Evolutionary conservation across 2,113 vertebrate species (phyloP), one percentile per base, ranked within the genome.

Genomic region (Chloropsis hardwickii): DNA sequence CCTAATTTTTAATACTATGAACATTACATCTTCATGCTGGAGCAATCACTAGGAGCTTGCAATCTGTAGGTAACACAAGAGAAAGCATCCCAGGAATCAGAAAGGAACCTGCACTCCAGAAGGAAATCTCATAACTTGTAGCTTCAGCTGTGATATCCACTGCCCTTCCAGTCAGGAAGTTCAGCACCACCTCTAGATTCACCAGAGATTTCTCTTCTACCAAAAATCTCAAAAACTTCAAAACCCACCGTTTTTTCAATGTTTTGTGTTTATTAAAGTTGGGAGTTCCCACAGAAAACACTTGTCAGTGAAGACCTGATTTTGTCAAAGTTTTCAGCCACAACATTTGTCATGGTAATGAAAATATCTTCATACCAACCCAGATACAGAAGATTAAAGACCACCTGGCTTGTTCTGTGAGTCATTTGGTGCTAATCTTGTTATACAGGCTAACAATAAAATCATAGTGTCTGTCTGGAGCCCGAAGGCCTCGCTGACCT

Each of bases 361-460:
- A 86, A 73, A 95, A 86, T 23, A 29, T 53, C 57, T 90, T 93
- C 92, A 47, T 60, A 70, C 17, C 72, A 94, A 81, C 72, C 31
- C 64, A 88, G 24, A 81, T 67, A 81, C 29, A 78, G 35, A 90
- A 93, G 88, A 90, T 90, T 90, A 95, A 90, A 97, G 82, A 94
- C 80, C 86, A 95, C 80, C 80, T 93, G 88, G 82, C 76, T 81
- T 44, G 19, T 62, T 81, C 76, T 37, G 40, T 2, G 10, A 94
- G 82, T 97, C 88, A 94, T 67, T 93, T 78, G 42, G 58, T 78
- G 79, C 72, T 95, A 92, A 90, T 92, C 94, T 81, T 85, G 80
- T 92, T 88, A 84, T 13, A 60, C 27, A 77, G 76, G 42, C 76
- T 88, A 92, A 86, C 92, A 94, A 86, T 88, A 88, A 92, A 92